Base-by-base conservation (phyloP, 2,888 invertebrate genomes). In the Aleiodes alternator region DNA sequence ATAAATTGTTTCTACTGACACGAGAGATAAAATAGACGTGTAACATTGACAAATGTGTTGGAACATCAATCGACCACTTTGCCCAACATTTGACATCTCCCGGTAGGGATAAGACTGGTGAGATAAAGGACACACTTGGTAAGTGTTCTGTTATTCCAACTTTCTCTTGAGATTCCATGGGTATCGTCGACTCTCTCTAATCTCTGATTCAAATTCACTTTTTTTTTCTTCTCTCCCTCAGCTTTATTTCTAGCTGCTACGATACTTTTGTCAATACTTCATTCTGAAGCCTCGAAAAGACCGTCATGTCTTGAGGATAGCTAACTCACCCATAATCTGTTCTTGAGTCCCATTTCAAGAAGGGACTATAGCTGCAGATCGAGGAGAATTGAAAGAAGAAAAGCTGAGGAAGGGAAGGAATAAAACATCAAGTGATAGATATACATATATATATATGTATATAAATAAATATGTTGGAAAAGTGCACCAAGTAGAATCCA, bases 401-500 rank as follows among this genome's bases (percentile, higher is more conserved):
- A 77, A 14, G 56, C 5, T 48, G 50, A 8, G 38, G 50, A 23
- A 69, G n/a, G 59, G 48, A 48, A 56, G 72, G 53, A 43, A 43
- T 51, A 61, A 53, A 72, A 73, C 72, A 59, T 8, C 29, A 48
- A 59, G 56, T 51, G 78, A 76, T 78, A 66, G 43, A 70, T 64
- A 78, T 75, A 79, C 78, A 34, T 34, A 34, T 34, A 34, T 34
- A 31, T 5, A n/a, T n/a, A n/a, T n/a, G n/a, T n/a, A n/a, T n/a
- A 34, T 34, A 34, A 34, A 34, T 43, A 43, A 9, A 43, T 43
- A 43, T 43, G 43, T 43, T 43, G 9, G 43, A 8, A 8, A 11
- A 43, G 43, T 43, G 9, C 43, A 7, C 75, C 76, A 57, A 78
- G 78, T 80, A 83, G 84, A 87, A 87, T 87, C 85, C 84, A 83